A percentile compares a stretch with the other conserved stretches of the same genome.
Conservation (phyloP, 2,797 vertebrate genomes). For the Enteromius viviparus region DNA sequence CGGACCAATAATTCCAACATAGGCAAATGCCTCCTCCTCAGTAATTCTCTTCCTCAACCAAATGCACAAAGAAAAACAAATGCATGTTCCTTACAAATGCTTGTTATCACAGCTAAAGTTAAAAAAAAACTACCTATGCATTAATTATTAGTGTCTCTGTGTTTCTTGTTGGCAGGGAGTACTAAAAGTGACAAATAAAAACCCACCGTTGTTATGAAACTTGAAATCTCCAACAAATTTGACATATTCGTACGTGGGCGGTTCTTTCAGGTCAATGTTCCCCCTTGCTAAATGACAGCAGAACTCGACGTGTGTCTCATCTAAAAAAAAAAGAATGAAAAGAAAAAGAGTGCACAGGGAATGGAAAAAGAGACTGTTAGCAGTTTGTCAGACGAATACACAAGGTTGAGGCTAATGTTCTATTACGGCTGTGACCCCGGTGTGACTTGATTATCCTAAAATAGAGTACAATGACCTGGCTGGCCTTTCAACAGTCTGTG, state of each 20-base stretch:
- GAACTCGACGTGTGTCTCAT: conserved; percentile 87
- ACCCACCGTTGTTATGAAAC: conserved; percentile 89
- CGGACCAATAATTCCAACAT: background rate
- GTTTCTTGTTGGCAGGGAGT: background rate
- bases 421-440: conserved; percentile 23
- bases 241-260: conserved; percentile 86
- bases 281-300: conserved; percentile 92
- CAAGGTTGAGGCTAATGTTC: conserved; percentile 38
- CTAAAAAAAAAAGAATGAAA: conserved; percentile 65
- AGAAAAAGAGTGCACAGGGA: background rate
- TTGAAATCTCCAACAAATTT: conserved; percentile 93
- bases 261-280: conserved; percentile 78
- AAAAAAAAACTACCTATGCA: background rate
- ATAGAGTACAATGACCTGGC: conserved; percentile 32
- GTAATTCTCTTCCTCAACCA: conserved; percentile 26
- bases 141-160: background rate
- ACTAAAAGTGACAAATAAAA: background rate
- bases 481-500: background rate
- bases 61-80: conserved; percentile 36
- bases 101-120: background rate
- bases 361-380: conserved; percentile 5
- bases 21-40: conserved; percentile 22
- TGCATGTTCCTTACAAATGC: background rate
- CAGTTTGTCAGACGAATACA: background rate
- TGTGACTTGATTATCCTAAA: conserved; percentile 38